Conservation (phyloP, 92 coral and sea anemone species). For the Zoanthus sociatus region DNA sequence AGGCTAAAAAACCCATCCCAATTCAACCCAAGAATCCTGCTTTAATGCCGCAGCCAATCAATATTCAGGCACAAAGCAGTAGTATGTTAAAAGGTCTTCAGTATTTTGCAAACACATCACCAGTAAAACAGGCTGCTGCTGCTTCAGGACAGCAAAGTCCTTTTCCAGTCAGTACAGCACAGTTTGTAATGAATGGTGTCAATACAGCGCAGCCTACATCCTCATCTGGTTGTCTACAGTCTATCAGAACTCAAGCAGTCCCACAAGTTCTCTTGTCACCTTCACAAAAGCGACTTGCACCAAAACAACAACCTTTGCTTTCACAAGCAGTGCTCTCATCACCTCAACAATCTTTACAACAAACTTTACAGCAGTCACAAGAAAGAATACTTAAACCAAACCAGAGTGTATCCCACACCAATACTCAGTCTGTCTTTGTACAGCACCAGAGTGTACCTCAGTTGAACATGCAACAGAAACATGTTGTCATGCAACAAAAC, state of each 20-base stretch:
- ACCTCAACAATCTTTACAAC: conserved; percentile 48
- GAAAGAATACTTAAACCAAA: conserved; percentile 28
- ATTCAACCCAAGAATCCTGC: conserved; percentile 86
- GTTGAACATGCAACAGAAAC: conserved; percentile 21
- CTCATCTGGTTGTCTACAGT: neutral
- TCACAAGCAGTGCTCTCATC: conserved; percentile 72
- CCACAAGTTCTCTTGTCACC: conserved; percentile 31
- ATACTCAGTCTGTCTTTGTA: conserved; percentile 30
- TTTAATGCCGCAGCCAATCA: conserved; percentile 50
- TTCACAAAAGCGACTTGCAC: conserved; percentile 80
- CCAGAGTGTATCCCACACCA: conserved; percentile 8
- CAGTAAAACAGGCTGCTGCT: conserved; percentile 45
- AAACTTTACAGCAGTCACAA: conserved; percentile 35
- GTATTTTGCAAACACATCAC: conserved; percentile 34
- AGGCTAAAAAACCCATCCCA: conserved; percentile 88
- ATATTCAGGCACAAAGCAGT: conserved; percentile 47
- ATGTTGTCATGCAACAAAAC: conserved; percentile 60
- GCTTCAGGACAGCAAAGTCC: conserved; percentile 34
- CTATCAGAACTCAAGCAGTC: conserved; percentile 30
- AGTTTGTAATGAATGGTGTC: conserved; percentile 36
- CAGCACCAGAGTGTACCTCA: conserved; percentile 28
- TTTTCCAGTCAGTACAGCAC: conserved; percentile 46
- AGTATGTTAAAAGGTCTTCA: conserved; percentile 53
- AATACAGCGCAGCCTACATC: conserved; percentile 37
- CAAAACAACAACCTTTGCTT: conserved; percentile 77